Conservation (phyloP, 2,113 vertebrate genomes). For the Rattus rattus region DNA sequence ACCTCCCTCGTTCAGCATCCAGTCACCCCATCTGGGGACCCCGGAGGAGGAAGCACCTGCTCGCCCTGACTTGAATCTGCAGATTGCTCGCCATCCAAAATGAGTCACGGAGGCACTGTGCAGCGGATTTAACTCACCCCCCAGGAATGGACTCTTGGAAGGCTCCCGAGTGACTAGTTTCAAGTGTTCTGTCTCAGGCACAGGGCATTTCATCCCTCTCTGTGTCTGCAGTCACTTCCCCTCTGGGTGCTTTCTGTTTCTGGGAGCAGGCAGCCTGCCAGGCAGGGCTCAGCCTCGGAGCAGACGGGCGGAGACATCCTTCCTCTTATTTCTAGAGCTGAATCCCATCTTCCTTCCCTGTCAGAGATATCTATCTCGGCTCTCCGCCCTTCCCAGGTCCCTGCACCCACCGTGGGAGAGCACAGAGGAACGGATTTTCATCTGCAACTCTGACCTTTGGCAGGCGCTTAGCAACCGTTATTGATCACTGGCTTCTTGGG, state of each 20-base stretch:
- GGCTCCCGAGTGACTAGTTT: slow-evolving; percentile 86
- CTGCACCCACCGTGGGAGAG: slow-evolving; percentile 74
- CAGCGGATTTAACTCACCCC: slow-evolving; percentile 84
- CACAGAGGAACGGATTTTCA: slow-evolving; percentile 62
- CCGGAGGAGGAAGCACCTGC: slow-evolving; percentile 75
- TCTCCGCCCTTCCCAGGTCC: slow-evolving; percentile 84
- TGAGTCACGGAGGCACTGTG: slow-evolving; percentile 57
- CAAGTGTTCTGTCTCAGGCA: slow-evolving; percentile 86
- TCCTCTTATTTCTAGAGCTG: slow-evolving; percentile 81
- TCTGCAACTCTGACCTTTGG: neutral
- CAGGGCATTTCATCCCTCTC: slow-evolving; percentile 68
- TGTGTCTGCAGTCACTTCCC: slow-evolving; percentile 87
- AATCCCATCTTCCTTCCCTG: slow-evolving; percentile 80
- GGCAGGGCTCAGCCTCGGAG: slow-evolving; percentile 77
- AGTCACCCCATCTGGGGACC: neutral
- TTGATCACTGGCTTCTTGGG: neutral
- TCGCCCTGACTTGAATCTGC: neutral
- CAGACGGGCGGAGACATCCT: slow-evolving; percentile 86
- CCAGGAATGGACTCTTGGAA: slow-evolving; percentile 84
- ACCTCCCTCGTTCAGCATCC: neutral
- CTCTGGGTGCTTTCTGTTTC: slow-evolving; percentile 87
- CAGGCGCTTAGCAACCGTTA: neutral
- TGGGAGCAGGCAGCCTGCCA: slow-evolving; percentile 78
- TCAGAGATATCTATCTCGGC: slow-evolving; percentile 76
- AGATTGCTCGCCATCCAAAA: slow-evolving; percentile 27